Evolutionary conservation across 2,888 invertebrate species (phyloP).

Genomic region (Eupithecia insigniata): DNA sequence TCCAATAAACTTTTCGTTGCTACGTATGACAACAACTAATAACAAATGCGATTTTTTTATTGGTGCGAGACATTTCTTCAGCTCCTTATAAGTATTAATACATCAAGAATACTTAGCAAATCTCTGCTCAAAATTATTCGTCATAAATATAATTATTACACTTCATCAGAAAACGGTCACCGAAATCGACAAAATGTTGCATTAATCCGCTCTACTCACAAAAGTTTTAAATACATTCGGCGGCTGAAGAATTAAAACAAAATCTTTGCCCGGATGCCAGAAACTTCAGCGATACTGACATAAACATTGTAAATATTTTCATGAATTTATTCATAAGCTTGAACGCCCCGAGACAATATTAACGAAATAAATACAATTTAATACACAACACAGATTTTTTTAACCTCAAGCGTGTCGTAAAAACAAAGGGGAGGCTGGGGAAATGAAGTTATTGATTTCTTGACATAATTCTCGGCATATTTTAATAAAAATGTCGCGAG

Average conservation of each 20-base stretch:
- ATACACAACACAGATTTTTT: conserved; percentile 40
- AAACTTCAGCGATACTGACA: conserved; percentile 34
- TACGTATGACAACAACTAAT: background rate
- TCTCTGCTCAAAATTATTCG: background rate
- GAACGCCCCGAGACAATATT: conserved; percentile 40
- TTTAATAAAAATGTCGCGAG: conserved; percentile 66
- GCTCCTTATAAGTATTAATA: background rate
- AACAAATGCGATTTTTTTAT: background rate
- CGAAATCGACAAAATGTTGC: background rate
- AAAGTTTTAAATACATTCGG: conserved; percentile 11
- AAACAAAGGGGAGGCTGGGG: conserved; percentile 59
- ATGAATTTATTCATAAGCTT: conserved; percentile 46
- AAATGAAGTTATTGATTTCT: conserved; percentile 73
- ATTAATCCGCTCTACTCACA: background rate
- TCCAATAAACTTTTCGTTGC: background rate
- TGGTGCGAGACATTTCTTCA: background rate
- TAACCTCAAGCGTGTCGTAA: conserved; percentile 61
- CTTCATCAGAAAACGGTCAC: background rate
- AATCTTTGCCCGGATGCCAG: conserved; percentile 10
- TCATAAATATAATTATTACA: background rate
- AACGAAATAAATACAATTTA: conserved; percentile 49
- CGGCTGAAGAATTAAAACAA: conserved; percentile 21
- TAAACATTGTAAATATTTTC: conserved; percentile 36
- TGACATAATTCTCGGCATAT: conserved; percentile 71
- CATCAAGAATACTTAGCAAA: background rate